Base-by-base conservation (phyloP, 1,140 invertebrate genomes). In the Drosophila mauritiana region DNA sequence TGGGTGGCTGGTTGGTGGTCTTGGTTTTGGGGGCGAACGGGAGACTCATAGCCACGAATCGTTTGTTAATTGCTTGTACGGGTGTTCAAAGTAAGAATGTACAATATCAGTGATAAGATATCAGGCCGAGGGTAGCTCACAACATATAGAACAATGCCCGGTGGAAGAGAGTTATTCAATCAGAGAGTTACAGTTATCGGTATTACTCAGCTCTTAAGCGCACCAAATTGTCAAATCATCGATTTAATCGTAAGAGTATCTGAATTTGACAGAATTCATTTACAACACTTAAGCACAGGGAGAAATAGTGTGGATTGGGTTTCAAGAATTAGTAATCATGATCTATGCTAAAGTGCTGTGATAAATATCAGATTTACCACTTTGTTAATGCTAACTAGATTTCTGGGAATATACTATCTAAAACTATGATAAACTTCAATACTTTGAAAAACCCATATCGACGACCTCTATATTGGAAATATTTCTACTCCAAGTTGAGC, bases 41-140 rank as follows among this genome's bases (percentile, higher is more conserved):
- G 1, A 17, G n/a, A 12, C 52, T 43, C 48, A 59, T 68, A 74
- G 58, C 54, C 52, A 34, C 64, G 79, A 88, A 88, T 88, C 85
- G 85, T 84, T 89, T 89, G 84, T 89, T 89, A 89, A 89, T 89
- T 89, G 84, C 84, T 89, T 89, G 84, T 89, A 89, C 77, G 77
- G 70, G 49, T 81, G 83, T 88, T 76, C 78, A 55, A 89, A 84
- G 77, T 67, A 74, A 80, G 85, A 84, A 84, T 80, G 73, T 83
- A 83, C 79, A 80, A 74, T 81, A 65, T 65, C 55, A 17, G 11
- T 52, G 84, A 89, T 89, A 89, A 89, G 84, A 89, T 89, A 80
- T 22, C 53, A 42, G 36, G 6, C 20, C 40, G 42, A 45, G 57
- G 52, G 52, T 61, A 34, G 22, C 57, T 51, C 31, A 22, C 31